phyloP scores from a whole-genome alignment of 2,888 invertebrate species.

The Myopa testacea region DNA sequence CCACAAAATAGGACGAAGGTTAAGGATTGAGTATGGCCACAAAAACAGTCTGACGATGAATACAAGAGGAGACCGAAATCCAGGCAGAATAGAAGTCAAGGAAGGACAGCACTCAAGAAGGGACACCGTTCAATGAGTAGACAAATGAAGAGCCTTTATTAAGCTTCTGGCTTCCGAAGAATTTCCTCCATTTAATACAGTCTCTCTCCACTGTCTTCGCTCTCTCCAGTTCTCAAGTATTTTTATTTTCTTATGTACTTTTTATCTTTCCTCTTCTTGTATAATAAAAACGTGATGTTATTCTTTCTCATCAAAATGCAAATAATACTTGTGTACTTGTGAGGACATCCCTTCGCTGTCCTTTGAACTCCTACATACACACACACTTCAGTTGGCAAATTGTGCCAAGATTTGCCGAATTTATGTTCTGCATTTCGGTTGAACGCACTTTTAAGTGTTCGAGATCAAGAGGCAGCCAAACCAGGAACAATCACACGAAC shows the following conservation, averaged over 20 bases:
- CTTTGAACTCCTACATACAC: slow-evolving; percentile 4
- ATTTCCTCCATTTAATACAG: not conserved
- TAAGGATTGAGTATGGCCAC: too few species aligned
- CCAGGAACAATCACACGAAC: not conserved
- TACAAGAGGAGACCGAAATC: too few species aligned
- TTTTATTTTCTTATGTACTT: not conserved
- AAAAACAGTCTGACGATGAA: too few species aligned
- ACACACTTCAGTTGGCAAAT: not conserved
- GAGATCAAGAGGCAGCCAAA: not conserved
- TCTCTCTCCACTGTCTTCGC: not conserved
- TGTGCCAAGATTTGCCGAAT: slow-evolving; percentile 25
- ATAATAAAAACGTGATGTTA: not conserved
- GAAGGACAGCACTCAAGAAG: too few species aligned
- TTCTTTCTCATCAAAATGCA: slow-evolving; percentile 24
- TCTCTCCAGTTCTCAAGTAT: not conserved
- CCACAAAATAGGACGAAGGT: not conserved
- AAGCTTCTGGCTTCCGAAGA: not conserved
- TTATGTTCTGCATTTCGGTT: slow-evolving; percentile 17
- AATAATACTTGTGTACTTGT: not conserved
- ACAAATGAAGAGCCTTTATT: not conserved
- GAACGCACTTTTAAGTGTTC: slow-evolving; percentile 23
- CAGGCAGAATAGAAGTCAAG: not conserved
- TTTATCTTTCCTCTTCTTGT: not conserved
- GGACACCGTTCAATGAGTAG: not conserved
- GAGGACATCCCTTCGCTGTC: not conserved